Base-by-base conservation (phyloP, 2,113 vertebrate species). In the Hemichromis elongatus region DNA sequence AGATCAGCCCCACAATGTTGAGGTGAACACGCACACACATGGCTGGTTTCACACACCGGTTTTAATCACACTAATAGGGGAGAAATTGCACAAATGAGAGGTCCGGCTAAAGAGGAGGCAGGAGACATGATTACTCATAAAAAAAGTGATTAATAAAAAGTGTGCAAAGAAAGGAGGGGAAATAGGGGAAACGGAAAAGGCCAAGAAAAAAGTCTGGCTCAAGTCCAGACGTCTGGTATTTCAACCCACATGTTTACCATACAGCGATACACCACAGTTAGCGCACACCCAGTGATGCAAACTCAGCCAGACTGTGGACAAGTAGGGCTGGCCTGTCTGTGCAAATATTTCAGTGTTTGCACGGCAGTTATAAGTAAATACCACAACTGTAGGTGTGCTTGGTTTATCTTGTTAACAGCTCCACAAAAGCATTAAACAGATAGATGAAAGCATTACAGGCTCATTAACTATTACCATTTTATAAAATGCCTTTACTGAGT, bases 191-290 rank as follows among this genome's bases (percentile, higher is more conserved):
- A 24, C 7, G 42, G 30, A 33, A 54, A 54, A 45, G 73, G 24
- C 42, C 68, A 85, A 84, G 75, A 77, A 63, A 18, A 82, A 81
- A 28, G 6, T 81, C 63, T 92, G 93, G 90, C 86, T 52, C 6
- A 1, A 12, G 66, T 90, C 85, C 87, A 94, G 91, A 53, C 83
- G 86, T 82, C 82, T 94, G 90, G 77, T 88, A 90, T 93, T 91
- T 93, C 59, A 92, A 80, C 78, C 86, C 73, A 87, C 40, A 89
- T 93, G 84, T 94, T 93, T 91, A 90, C 85, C 82, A 87, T 92
- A 73, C 21, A 19, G 81, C 83, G 81, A 93, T 89, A 92, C 28
- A 54, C 87, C 47, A 91, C 91, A 63, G 59, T 63, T 35, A 63
- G n/a, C 84, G 88, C 79, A 85, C 87, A 86, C 78, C 61, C 86